Conservation (phyloP, 2,113 vertebrate species). For the Ornithorhynchus anatinus region DNA sequence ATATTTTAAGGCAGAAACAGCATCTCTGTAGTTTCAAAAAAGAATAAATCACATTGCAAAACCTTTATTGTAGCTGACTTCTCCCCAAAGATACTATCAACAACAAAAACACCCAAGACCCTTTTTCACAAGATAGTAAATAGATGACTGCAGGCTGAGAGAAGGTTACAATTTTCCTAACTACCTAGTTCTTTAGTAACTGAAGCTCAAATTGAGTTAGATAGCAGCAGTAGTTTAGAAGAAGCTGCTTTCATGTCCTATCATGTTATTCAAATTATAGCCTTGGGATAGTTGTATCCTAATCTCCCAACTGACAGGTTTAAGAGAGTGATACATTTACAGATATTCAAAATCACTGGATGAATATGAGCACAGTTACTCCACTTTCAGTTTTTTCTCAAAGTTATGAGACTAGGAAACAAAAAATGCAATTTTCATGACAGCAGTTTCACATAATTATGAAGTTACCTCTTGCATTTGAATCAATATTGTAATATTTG, state of each 20-base stretch:
- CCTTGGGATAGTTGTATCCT: not conserved
- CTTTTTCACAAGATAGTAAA: conserved; percentile 7
- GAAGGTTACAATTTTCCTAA: conserved; percentile 17
- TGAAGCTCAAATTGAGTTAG: conserved; percentile 29
- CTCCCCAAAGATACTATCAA: not conserved
- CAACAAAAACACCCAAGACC: not conserved
- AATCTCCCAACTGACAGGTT: not conserved
- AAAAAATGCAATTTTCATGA: not conserved
- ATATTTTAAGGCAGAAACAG: not conserved
- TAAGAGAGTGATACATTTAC: not conserved
- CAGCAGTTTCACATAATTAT: not conserved
- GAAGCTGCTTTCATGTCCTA: not conserved
- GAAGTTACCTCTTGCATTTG: not conserved
- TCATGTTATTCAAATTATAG: conserved; percentile 29
- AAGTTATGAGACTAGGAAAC: not conserved
- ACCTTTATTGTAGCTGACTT: conserved; percentile 2
- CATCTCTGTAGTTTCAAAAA: not conserved
- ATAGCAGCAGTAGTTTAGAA: conserved; percentile 25
- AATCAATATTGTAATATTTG: not conserved
- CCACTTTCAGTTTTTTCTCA: not conserved
- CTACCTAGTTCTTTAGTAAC: not conserved
- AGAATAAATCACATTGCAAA: not conserved
- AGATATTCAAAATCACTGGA: conserved; percentile 1
- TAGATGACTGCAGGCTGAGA: not conserved
- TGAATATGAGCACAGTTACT: not conserved